These are phyloP conservation scores for Echinarachnius parma DNA, from an alignment of 53 echinoderm and acorn worm genomes.

Conservation along the genomic window DNA sequence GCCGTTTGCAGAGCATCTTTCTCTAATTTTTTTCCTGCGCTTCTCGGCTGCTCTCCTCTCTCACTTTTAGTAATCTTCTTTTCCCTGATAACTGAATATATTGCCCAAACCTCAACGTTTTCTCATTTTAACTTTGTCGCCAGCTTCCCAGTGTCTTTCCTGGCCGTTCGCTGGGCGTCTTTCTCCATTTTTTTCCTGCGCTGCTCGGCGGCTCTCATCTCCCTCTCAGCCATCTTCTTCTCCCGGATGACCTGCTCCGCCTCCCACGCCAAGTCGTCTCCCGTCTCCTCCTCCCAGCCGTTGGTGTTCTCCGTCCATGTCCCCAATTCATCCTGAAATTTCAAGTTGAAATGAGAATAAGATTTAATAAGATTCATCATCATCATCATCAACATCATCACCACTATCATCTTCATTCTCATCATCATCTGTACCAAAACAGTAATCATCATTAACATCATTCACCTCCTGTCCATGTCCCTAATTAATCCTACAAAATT, in stretches of 20 bases:
- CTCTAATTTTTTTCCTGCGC: too few relatives aligned
- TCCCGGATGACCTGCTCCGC: conserved; percentile 54
- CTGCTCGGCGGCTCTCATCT: conserved; percentile 53
- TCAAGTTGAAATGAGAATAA: too few relatives aligned
- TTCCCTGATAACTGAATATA: too few relatives aligned
- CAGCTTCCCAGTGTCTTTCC: conserved; percentile 45
- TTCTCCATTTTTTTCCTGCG: conserved; percentile 63
- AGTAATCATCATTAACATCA: too few relatives aligned
- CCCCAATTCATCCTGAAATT: conserved; percentile 56
- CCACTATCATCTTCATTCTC: too few relatives aligned
- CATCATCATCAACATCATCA: neutral
- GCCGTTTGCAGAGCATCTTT: too few relatives aligned
- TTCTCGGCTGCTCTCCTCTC: too few relatives aligned
- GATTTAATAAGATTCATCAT: neutral
- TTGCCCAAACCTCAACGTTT: too few relatives aligned
- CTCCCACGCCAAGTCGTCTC: conserved; percentile 53
- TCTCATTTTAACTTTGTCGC: conserved; percentile 57
- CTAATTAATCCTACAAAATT: too few relatives aligned
- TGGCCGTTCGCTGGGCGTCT: conserved; percentile 42
- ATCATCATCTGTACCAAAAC: neutral
- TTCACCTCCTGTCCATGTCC: too few relatives aligned
- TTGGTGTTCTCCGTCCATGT: conserved; percentile 46
- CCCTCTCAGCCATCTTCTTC: conserved; percentile 58
- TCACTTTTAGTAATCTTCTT: too few relatives aligned
- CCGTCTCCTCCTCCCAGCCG: conserved; percentile 59